These are phyloP conservation scores for Anguilla obscura DNA, from an alignment of 2,797 vertebrate genomes.

Conservation along the genomic window DNA sequence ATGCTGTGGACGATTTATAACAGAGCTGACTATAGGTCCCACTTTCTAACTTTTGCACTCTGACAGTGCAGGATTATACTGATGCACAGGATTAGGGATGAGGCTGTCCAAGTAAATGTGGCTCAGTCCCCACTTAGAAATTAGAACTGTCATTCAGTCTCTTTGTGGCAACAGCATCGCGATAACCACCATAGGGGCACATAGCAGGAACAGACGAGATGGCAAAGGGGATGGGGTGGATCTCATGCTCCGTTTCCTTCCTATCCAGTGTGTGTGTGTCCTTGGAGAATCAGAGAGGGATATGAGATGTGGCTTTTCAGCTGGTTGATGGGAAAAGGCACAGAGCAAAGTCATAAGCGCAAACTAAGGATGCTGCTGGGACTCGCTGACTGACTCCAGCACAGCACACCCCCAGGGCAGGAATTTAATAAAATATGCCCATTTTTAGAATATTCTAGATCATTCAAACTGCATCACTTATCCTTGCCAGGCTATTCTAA, in stretches of 20 bases:
- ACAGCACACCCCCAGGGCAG: neutral
- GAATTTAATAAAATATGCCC: neutral
- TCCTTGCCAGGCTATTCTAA: conserved; percentile 18
- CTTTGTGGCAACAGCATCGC: neutral
- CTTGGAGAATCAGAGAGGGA: neutral
- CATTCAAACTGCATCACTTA: conserved; percentile 10
- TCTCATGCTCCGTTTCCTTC: neutral
- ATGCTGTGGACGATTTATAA: neutral
- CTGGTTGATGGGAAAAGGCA: neutral
- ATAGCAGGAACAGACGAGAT: neutral
- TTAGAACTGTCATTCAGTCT: neutral
- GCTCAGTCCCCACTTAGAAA: neutral
- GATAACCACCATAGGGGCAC: neutral
- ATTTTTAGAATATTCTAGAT: conserved; percentile 10
- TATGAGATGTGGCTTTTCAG: neutral
- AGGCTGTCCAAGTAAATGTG: neutral
- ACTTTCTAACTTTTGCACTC: neutral
- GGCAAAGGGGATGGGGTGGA: neutral
- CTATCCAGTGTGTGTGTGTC: neutral
- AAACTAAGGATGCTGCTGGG: neutral
- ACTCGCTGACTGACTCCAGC: neutral
- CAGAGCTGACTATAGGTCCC: neutral
- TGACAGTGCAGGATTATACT: neutral
- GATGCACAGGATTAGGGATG: neutral
- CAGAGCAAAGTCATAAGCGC: conserved; percentile 4